Percentiles rank a stretch among this genome's conserved stretches.
phyloP scores from a whole-genome alignment of 2,888 invertebrate genomes.

The Amphipyra berbera region DNA sequence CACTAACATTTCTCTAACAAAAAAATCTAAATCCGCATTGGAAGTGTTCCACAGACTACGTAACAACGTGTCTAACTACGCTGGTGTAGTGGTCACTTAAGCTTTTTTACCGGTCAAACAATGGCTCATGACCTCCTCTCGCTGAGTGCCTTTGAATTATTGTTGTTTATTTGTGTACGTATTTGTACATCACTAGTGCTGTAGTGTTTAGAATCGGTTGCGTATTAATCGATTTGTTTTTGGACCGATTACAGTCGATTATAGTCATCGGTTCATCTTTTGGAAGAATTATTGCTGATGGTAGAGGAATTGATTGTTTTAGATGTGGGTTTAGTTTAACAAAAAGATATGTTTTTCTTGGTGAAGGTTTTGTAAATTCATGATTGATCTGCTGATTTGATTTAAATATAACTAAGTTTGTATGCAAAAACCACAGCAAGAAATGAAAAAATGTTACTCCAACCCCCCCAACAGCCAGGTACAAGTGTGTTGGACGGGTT shows the following conservation, averaged over 20 bases:
- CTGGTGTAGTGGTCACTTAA: conserved; percentile 59
- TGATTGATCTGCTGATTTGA: too few relatives aligned
- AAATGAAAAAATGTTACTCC: too few relatives aligned
- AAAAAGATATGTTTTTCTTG: too few relatives aligned
- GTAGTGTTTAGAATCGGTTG: conserved; percentile 5
- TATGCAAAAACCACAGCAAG: too few relatives aligned
- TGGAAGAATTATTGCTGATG: too few relatives aligned
- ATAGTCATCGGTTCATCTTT: neutral
- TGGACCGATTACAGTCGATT: neutral
- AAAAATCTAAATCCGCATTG: conserved; percentile 45
- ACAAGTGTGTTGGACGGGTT: too few relatives aligned
- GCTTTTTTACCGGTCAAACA: conserved; percentile 70
- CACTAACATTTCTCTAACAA: conserved; percentile 43
- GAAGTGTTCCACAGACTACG: conserved; percentile 21
- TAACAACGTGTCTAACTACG: conserved; percentile 59
- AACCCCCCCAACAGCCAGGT: too few relatives aligned
- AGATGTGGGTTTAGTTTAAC: too few relatives aligned
- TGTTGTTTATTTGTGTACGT: conserved; percentile 74
- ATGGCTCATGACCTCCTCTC: conserved; percentile 79
- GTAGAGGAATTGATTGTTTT: too few relatives aligned
- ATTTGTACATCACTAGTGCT: conserved; percentile 46
- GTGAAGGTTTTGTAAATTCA: too few relatives aligned
- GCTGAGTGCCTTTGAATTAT: conserved; percentile 76
- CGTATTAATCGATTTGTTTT: conserved; percentile 9
- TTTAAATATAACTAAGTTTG: too few relatives aligned